Evolutionary conservation across 2,797 vertebrate species (phyloP), one percentile per base, ranked within the genome.

Genomic region (Sebastes umbrosus): DNA sequence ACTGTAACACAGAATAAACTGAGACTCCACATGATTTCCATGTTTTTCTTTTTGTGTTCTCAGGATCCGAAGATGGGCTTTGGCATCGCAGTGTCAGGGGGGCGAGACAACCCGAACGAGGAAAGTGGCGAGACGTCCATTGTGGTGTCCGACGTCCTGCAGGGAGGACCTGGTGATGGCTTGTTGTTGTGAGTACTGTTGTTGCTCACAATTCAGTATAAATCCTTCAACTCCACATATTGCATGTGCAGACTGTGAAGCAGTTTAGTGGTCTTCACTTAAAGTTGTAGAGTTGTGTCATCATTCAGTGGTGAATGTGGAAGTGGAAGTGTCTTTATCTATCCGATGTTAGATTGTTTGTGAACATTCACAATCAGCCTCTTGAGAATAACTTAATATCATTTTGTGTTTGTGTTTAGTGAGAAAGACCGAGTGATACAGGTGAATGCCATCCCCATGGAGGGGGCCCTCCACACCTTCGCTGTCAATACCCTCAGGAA

Each of bases 61-160:
- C 87, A 99, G 98, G 97, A 99, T 92, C 90, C 97, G n/a, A 99
- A 99, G 94, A 96, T 97, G 95, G 98, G 98, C 80, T 99, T 99
- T 90, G 98, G 98, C 50, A 98, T 99, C 27, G 98, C 98, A 0
- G 98, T 99, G 73, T 99, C 98, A 0, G 98, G 98, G 0, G 98
- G 98, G 22, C 95, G 96, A 91, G 98, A 99, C 93, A 99, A 99
- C 90, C 98, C 98, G 4, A 98, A 98, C 20, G 97, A 97, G 70
- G 97, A 99, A 16, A 99, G 95, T 5, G 97, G 98, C 1, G 98
- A 99, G 90, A 97, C 94, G 0, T 99, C 98, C 0, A 99, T 99
- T 2, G 95, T 99, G 14, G 96, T 99, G 87, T 99, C 98, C 0
- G 98, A 99, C 27, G 98, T 99, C 80, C 97, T 99, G 55, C 94